A percentile compares a stretch with the other conserved stretches of the same genome.
Conservation (phyloP, 2,113 vertebrate species). For the Piaya cayana region DNA sequence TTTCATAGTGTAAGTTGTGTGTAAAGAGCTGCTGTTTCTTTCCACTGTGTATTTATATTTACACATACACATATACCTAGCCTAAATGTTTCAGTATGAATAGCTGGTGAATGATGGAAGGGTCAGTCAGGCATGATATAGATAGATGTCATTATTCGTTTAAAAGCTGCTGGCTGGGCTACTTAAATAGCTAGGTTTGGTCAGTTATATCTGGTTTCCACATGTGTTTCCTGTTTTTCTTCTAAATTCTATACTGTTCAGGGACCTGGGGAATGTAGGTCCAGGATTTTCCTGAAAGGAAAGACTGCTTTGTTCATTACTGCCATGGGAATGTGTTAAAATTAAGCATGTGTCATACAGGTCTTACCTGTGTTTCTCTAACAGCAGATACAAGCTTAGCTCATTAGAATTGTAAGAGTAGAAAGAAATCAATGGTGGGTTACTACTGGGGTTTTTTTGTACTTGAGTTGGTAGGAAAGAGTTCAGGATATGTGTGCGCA, state of each 20-base stretch:
- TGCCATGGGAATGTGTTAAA: conserved; percentile 82
- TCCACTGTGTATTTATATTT: not conserved
- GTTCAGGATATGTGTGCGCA: not conserved
- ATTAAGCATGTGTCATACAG: conserved; percentile 71
- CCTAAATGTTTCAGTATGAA: not conserved
- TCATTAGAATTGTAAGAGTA: conserved; percentile 23
- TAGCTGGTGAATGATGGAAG: not conserved
- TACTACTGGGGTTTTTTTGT: not conserved
- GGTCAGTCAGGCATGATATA: not conserved
- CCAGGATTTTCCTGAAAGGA: conserved; percentile 85
- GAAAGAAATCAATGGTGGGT: not conserved
- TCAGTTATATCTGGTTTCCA: conserved; percentile 75
- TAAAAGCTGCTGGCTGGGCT: conserved; percentile 50
- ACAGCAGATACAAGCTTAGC: conserved; percentile 20
- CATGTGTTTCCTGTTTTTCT: conserved; percentile 96
- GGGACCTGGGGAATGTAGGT: conserved; percentile 70
- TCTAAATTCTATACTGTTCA: conserved; percentile 61
- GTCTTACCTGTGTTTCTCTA: conserved; percentile 46
- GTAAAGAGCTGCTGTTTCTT: not conserved
- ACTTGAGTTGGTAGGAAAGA: not conserved
- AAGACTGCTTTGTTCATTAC: conserved; percentile 82
- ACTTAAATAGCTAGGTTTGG: conserved; percentile 58
- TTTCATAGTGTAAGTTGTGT: not conserved
- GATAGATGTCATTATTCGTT: conserved; percentile 44
- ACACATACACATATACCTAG: not conserved